Evolutionary conservation across 1,140 invertebrate species (phyloP), one percentile per base, ranked within the genome.

Genomic region (Drepana arcuata): DNA sequence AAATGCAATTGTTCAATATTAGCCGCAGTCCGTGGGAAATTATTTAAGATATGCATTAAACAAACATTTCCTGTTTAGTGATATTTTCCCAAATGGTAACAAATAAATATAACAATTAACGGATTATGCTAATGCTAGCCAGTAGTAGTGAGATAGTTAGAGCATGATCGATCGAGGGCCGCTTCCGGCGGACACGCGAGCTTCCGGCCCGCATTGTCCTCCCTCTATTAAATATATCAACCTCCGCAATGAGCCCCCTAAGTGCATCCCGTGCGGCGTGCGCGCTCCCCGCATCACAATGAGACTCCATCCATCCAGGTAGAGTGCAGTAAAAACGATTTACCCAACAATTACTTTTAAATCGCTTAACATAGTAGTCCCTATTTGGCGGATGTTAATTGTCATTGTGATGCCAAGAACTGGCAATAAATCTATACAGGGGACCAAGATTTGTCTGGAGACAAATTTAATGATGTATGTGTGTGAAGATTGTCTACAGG

Each of bases 1-100:
- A 66, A 71, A 65, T 61, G 60, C 63, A 72, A 75, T 78, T 73
- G 67, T 62, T 57, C 45, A 30, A 48, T 57, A 62, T 64, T 65
- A 5, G 61, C 51, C 60, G 34, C 33, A 37, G 45, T 34, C 41
- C 72, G 72, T 82, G 77, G 71, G 77, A 82, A 78, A 41, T 26
- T 5, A 21, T 9, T 21, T 5, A 21, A 21, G 18, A 4, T 9
- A 21, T 21, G n/a, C n/a, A n/a, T n/a, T n/a, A n/a, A n/a, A n/a
- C n/a, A 49, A 48, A 40, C 39, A 66, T 53, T 70, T 77, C 67
- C 59, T 69, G 51, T 57, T 35, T 38, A 9, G 18, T 9, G 4
- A 21, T 4, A 9, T 9, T 21, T 21, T 21, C 18, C 18, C 4
- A 21, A 21, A 5, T 21, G 18, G 18, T 21, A 9, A 21, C n/a